These are phyloP conservation scores for Oscheius sp. DNA, from an alignment of 1,140 invertebrate genomes.

Conservation along the genomic window DNA sequence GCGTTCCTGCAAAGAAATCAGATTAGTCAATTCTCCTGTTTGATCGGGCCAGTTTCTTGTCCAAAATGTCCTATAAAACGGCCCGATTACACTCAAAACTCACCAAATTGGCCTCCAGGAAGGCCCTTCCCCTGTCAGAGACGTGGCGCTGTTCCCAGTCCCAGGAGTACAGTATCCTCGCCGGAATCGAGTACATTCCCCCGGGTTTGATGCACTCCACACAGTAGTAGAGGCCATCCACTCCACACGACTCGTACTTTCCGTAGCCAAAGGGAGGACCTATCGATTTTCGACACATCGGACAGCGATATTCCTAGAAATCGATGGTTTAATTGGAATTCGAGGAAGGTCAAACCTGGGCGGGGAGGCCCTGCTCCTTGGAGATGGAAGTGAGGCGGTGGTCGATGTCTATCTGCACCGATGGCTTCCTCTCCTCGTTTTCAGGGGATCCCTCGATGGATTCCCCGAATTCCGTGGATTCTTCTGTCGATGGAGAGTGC, in stretches of 20 bases:
- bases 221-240: constrained; percentile 46
- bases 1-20: constrained; percentile 21
- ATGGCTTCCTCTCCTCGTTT: constrained; percentile 3
- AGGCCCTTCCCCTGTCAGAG: constrained; percentile 21
- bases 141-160: constrained; percentile 29
- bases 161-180: constrained; percentile 37
- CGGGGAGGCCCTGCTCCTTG: constrained; percentile 44
- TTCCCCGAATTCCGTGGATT: not conserved
- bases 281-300: constrained; percentile 48
- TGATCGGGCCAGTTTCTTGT: too few relatives aligned
- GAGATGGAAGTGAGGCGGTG: constrained; percentile 46
- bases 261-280: constrained; percentile 42
- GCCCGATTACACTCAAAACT: too few relatives aligned
- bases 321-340: not conserved
- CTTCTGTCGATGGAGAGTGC: not conserved
- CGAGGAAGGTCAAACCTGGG: constrained; percentile 37
- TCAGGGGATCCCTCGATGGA: not conserved
- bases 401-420: not conserved
- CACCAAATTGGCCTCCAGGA: constrained; percentile 17
- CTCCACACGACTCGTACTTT: constrained; percentile 49
- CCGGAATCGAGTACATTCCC: constrained; percentile 34
- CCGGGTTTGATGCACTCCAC: constrained; percentile 38
- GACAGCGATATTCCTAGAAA: constrained; percentile 46
- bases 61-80: too few relatives aligned
- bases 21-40: not conserved